Conservation (phyloP, 1,140 invertebrate genomes). For the Temnothorax nylanderi region DNA sequence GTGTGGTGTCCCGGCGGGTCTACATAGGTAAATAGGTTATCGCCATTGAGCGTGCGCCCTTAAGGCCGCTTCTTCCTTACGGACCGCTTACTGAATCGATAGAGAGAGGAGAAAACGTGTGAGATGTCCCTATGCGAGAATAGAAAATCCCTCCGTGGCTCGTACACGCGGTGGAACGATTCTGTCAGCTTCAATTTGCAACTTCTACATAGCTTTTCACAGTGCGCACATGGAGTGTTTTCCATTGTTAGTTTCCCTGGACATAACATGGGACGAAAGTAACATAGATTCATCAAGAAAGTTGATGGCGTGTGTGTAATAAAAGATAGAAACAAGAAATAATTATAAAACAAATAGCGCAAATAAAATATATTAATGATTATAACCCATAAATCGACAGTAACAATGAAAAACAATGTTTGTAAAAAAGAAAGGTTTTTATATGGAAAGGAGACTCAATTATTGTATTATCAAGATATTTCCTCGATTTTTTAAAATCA, state of each 20-base stretch:
- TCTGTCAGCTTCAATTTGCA: slow-evolving; percentile 21
- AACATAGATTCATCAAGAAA: neutral
- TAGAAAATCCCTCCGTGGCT: slow-evolving; percentile 23
- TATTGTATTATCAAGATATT: neutral
- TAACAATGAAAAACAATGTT: neutral
- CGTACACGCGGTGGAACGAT: neutral
- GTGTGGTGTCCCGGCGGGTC: slow-evolving; percentile 52
- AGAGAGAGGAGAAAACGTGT: slow-evolving; percentile 70
- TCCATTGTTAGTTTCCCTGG: neutral
- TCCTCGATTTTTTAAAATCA: neutral
- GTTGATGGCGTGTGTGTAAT: neutral
- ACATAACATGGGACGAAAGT: neutral
- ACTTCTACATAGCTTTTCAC: neutral
- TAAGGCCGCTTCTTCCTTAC: slow-evolving; percentile 76
- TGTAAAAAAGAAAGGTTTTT: neutral
- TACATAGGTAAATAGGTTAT: slow-evolving; percentile 75
- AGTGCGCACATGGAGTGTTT: neutral
- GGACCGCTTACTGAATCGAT: slow-evolving; percentile 77
- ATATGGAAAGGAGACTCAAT: neutral
- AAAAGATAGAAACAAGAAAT: neutral
- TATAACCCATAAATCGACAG: neutral
- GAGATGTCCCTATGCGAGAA: slow-evolving; percentile 70
- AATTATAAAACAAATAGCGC: neutral
- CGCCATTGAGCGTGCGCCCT: slow-evolving; percentile 76
- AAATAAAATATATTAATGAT: neutral